Conservation (phyloP, 2,888 invertebrate species). For the Entomobrya proxima region DNA sequence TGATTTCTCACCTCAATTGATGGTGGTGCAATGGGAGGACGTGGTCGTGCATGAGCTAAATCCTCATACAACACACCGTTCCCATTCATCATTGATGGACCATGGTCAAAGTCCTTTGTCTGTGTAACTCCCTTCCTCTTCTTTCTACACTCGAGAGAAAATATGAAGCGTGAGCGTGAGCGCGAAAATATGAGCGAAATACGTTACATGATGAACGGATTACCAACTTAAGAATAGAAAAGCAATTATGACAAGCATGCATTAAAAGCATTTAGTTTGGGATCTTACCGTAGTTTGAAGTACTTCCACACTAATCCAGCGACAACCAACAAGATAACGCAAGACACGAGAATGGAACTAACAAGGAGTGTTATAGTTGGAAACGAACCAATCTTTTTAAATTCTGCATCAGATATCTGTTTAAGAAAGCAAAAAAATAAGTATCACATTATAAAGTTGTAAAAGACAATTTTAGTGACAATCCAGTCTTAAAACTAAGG, state of each 20-base stretch:
- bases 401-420: constrained; percentile 75
- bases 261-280: neutral
- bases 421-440: neutral
- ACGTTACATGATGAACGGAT: too few relatives aligned
- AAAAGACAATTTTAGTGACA: too few relatives aligned
- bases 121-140: constrained; percentile 75
- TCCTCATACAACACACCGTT: constrained; percentile 75
- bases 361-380: constrained; percentile 75
- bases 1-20: constrained; percentile 74
- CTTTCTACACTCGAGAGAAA: constrained; percentile 67
- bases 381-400: constrained; percentile 75
- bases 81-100: constrained; percentile 75
- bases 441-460: neutral
- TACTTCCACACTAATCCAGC: constrained; percentile 75
- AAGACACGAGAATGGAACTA: constrained; percentile 74
- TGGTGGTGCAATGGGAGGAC: constrained; percentile 75
- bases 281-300: constrained; percentile 62
- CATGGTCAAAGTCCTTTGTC: constrained; percentile 75
- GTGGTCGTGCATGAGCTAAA: constrained; percentile 74
- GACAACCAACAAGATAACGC: constrained; percentile 75
- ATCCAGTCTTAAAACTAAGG: neutral
- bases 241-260: too few relatives aligned
- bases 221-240: too few relatives aligned
- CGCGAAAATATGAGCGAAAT: too few relatives aligned
- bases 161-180: neutral